These are phyloP conservation scores for Dasysyrphus tricinctus DNA, from an alignment of 2,888 invertebrate species.

Conservation along the genomic window DNA sequence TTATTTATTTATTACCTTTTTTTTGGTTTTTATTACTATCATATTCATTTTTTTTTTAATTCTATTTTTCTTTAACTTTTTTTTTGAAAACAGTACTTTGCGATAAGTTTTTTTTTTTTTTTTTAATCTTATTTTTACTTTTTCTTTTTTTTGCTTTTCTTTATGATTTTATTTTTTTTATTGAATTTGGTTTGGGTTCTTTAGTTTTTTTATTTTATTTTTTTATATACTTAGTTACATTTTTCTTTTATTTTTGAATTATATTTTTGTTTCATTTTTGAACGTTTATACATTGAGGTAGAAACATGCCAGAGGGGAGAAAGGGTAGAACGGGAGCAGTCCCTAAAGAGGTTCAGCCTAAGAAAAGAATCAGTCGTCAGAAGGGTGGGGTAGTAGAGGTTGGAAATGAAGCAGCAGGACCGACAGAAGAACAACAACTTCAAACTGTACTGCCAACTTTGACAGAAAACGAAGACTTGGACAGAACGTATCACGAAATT, in stretches of 20 bases:
- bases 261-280: not conserved
- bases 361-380: not conserved
- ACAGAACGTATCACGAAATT: not conserved
- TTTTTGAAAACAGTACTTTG: no score
- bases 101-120: no score
- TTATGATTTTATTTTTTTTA: no score
- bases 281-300: not conserved
- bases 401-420: not conserved
- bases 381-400: not conserved
- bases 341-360: not conserved
- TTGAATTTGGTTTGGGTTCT: no score
- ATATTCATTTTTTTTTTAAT: no score
- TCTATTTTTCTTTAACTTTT: no score
- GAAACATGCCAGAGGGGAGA: not conserved
- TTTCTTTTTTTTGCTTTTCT: no score
- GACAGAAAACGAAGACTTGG: not conserved
- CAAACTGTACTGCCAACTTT: not conserved
- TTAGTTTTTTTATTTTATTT: no score
- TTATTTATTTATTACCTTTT: not conserved
- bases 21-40: no score
- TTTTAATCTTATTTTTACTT: no score
- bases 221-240: no score
- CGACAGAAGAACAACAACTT: not conserved
- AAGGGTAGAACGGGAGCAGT: not conserved
- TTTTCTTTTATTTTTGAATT: not conserved